Percentiles rank a stretch among this genome's conserved stretches.
These are phyloP conservation scores for Eufriesea mexicana DNA, from an alignment of 1,140 invertebrate species.

Conservation along the genomic window DNA sequence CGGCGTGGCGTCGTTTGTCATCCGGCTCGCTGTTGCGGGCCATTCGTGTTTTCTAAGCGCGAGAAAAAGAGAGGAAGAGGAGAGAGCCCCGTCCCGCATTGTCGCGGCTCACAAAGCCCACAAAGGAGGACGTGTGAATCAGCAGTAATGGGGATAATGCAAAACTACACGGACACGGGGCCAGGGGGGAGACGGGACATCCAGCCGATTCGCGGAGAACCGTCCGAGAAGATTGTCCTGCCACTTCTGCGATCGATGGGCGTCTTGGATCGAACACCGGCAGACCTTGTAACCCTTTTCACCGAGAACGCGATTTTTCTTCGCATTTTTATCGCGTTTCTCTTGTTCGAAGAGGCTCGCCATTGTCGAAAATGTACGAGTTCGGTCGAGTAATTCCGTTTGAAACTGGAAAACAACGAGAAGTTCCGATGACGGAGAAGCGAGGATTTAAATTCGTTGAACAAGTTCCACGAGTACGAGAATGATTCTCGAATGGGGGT, in stretches of 20 bases:
- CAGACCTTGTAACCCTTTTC: slow-evolving; percentile 29
- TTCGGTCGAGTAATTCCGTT: neutral
- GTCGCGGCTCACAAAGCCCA: slow-evolving; percentile 76
- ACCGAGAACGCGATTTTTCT: neutral
- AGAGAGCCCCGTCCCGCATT: slow-evolving; percentile 69
- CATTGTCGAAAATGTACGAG: no score
- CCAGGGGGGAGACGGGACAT: slow-evolving; percentile 39
- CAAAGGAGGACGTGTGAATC: slow-evolving; percentile 80
- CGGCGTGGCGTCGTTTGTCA: slow-evolving; percentile 71
- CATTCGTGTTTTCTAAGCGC: slow-evolving; percentile 67
- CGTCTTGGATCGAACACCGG: neutral
- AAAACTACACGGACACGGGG: slow-evolving; percentile 69
- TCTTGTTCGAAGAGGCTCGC: neutral
- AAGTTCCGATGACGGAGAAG: neutral
- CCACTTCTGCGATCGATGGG: slow-evolving; percentile 39
- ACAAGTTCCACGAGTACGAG: no score
- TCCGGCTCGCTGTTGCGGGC: slow-evolving; percentile 66
- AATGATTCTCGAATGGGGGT: no score
- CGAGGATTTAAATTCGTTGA: no score
- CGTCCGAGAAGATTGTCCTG: slow-evolving; percentile 43
- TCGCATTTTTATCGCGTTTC: neutral
- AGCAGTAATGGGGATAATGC: slow-evolving; percentile 81
- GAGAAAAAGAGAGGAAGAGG: slow-evolving; percentile 59
- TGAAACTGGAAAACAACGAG: neutral
- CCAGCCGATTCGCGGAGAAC: slow-evolving; percentile 30